Evolutionary conservation across 2,113 vertebrate genomes (phyloP).

Genomic region (Chaetorhynchus papuensis): DNA sequence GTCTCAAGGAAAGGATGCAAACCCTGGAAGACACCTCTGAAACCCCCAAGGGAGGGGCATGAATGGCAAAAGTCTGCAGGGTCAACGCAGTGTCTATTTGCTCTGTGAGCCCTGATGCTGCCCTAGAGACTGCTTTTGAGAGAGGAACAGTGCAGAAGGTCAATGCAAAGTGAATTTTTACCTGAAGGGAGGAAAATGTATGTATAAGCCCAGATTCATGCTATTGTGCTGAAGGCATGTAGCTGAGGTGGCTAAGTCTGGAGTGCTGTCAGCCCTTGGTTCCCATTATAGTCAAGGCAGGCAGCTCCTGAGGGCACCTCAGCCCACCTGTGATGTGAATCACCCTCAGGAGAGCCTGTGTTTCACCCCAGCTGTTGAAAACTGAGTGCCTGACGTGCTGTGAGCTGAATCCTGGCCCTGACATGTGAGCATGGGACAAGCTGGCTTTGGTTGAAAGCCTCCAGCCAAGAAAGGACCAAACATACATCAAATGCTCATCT

Average conservation of each 20-base stretch:
- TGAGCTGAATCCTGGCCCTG: background rate
- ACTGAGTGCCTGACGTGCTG: rapidly evolving
- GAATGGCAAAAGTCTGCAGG: background rate
- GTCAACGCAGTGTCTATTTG: background rate
- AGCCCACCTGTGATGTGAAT: background rate
- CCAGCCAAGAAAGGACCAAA: background rate
- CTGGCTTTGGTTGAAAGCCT: background rate
- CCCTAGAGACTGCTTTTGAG: constrained; percentile 19
- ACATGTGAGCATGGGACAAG: background rate
- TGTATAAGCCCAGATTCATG: background rate
- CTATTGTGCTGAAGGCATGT: background rate
- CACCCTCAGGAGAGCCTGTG: background rate
- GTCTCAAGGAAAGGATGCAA: background rate
- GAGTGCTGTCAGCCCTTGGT: background rate
- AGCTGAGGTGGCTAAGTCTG: background rate
- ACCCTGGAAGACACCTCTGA: background rate
- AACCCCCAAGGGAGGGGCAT: background rate
- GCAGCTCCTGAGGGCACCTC: background rate
- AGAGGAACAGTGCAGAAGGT: constrained; percentile 4
- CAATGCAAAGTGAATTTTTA: constrained; percentile 40
- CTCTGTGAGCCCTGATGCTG: background rate
- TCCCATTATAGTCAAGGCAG: background rate
- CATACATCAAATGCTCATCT: background rate
- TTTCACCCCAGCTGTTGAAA: background rate
- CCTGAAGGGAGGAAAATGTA: constrained; percentile 14